Evolutionary conservation across 2,888 invertebrate species (phyloP).

Genomic region (Drosophila picticornis): DNA sequence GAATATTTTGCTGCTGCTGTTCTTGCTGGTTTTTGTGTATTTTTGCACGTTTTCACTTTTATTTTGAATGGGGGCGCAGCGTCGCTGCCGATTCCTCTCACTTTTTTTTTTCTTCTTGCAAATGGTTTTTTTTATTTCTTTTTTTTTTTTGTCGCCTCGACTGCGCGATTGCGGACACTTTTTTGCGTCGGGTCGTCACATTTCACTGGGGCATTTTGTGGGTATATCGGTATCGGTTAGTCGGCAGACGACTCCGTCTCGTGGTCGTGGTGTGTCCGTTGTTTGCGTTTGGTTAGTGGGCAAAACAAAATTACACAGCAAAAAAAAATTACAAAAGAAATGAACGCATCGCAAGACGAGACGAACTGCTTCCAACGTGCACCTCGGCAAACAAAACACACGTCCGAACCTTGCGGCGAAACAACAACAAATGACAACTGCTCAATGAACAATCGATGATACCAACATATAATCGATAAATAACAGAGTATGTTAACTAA

Average conservation of each 20-base stretch:
- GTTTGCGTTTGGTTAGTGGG: conserved; percentile 45
- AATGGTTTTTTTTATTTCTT: conserved; percentile 25
- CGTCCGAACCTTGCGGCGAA: conserved; percentile 59
- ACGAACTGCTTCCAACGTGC: conserved; percentile 39
- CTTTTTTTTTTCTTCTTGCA: conserved; percentile 35
- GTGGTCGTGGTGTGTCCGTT: conserved; percentile 48
- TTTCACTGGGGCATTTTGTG: conserved; percentile 46
- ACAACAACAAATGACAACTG: conserved; percentile 57
- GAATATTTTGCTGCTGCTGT: conserved; percentile 27
- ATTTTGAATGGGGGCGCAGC: conserved; percentile 60
- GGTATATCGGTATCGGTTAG: conserved; percentile 45
- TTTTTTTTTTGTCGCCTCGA: conserved; percentile 52
- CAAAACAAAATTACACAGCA: conserved; percentile 59
- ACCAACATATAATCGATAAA: conserved; percentile 24
- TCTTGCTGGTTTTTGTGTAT: conserved; percentile 38
- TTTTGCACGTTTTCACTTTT: conserved; percentile 78
- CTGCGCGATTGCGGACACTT: conserved; percentile 54
- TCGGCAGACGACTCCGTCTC: conserved; percentile 39
- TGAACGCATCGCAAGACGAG: conserved; percentile 40
- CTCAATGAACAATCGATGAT: conserved; percentile 30
- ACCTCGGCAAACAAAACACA: conserved; percentile 21
- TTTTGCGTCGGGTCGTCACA: conserved; percentile 51
- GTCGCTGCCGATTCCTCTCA: conserved; percentile 62
- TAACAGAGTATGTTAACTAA: conserved; percentile 2
- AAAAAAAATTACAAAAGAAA: conserved; percentile 39